Base-by-base conservation (phyloP, 2,888 invertebrate species). In the Dicyrtoma fusca region DNA sequence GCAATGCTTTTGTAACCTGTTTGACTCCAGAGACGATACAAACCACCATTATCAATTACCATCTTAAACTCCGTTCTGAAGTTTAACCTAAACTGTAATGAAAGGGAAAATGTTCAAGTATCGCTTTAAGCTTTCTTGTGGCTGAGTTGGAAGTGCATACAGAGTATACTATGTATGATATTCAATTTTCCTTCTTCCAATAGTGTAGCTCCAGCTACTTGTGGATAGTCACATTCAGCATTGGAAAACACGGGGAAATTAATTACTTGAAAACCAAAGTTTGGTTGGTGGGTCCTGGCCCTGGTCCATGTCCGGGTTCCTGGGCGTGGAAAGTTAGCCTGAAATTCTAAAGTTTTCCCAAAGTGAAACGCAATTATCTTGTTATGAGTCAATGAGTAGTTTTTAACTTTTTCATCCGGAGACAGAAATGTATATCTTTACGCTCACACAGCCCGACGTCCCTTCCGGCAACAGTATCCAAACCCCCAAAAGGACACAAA, bases 311-410 rank as follows among this genome's bases (percentile, higher is more conserved):
- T 55, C 23, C 14, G 17, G n/a, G 53, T 19, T 17, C 2, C 10
- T 25, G 13, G 59, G 59, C 14, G 34, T 26, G 34, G 34, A 59
- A 59, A 59, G 59, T 59, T 59, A 26, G 59, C 14, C 26, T 14
- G 59, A 14, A 26, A 59, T 26, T 59, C 59, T 26, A 59, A 59
- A 59, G 26, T 59, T 59, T 59, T 59, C 26, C 59, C 25, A n/a
- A 59, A 53, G 69, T 66, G 69, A 74, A 76, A 76, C 66, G 69
- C 69, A 74, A 73, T 76, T 71, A 76, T 73, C 66, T 69, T 73
- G 73, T 74, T 76, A 73, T 71, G 73, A 59, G 68, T 69, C 74
- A 74, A 73, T 74, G 74, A 74, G 49, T 42, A 68, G 64, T 76
- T 72, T 70, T 74, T 74, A 65, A 65, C 51, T 65, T 65, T 49